Base-by-base conservation (phyloP, 64 coral and sea anemone genomes). In the Hydrozoanthus tunicans region DNA sequence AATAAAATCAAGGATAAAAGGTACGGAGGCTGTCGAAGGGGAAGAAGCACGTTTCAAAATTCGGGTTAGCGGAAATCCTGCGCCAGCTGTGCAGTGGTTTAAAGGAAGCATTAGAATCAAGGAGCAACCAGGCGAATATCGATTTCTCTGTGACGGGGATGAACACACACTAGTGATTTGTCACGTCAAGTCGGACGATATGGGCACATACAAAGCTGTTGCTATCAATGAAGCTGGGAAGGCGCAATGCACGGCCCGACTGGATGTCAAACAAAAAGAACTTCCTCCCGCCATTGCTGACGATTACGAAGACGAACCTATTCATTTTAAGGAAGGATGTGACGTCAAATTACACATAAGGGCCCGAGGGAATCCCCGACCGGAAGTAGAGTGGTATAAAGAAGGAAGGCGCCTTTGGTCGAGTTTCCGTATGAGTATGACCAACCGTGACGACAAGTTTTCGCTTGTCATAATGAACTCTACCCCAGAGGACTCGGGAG, bases 131-230 rank as follows among this genome's bases (percentile, higher is more conserved):
- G 69, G 84, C n/a, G 84, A 73, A 26, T 88, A 88, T 73, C 69
- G 24, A 26, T 60, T 88, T 75, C 10, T 88, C 68, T 70, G 84
- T 59, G 84, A 88, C 58, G 69, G 69, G 6, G 84, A 88, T 14
- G 84, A 88, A 24, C 74, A 88, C 67, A 88, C 68, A 26, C 68
- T 88, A 10, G 84, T 88, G 53, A 75, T 88, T 12, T 60, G 56
- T 24, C 11, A 75, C 32, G 84, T 88, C n/a, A 88, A 88, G 25
- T 13, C 73, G 55, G 84, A 74, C 56, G 81, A 93, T 60, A 85
- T 86, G 80, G 91, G 91, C 24, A 65, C 82, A 15, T 93, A 93
- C 62, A 83, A 85, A 93, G 82, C 81, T 93, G 91, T 93, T 73
- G 91, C 82, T n/a, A 62, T 83, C 20, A 93, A 88, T 78, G 91